Evolutionary conservation across 2,113 vertebrate genomes (phyloP).

Genomic region (Pseudorasbora parva): DNA sequence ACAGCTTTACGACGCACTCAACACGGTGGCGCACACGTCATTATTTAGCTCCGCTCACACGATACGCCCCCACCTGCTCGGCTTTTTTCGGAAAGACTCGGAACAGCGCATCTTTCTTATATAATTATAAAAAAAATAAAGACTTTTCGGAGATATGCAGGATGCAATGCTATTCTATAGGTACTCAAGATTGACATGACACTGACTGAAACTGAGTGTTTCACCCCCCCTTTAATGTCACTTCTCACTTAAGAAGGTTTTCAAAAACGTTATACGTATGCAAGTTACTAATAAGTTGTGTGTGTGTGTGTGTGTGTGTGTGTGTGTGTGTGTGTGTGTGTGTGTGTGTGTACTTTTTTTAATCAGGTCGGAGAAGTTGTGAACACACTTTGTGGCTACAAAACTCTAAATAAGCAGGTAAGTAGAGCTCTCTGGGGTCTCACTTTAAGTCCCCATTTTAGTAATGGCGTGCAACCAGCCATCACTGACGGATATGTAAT

Average conservation of each 20-base stretch:
- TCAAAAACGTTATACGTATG: neutral
- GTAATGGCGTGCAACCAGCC: neutral
- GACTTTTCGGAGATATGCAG: no score
- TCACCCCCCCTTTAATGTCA: no score
- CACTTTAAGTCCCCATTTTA: neutral
- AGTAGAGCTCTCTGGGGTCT: constrained; percentile 32
- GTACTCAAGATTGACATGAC: no score
- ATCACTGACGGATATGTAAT: neutral
- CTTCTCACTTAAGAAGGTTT: neutral
- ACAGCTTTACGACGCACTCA: no score
- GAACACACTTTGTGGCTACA: constrained; percentile 86
- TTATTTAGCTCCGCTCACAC: no score
- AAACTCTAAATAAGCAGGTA: constrained; percentile 80
- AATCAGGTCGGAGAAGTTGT: constrained; percentile 81
- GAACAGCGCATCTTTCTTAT: no score
- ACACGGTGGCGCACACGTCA: no score
- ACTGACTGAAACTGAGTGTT: no score
- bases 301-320: constrained; percentile 33
- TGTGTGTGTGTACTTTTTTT: constrained; percentile 47
- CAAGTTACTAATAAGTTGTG: neutral
- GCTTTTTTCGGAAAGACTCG: no score
- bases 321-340: constrained; percentile 8
- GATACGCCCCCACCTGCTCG: no score
- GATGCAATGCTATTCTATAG: no score
- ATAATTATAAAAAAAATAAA: no score